These are phyloP conservation scores for Temnothorax longispinosus DNA, from an alignment of 1,140 invertebrate genomes.

Conservation along the genomic window DNA sequence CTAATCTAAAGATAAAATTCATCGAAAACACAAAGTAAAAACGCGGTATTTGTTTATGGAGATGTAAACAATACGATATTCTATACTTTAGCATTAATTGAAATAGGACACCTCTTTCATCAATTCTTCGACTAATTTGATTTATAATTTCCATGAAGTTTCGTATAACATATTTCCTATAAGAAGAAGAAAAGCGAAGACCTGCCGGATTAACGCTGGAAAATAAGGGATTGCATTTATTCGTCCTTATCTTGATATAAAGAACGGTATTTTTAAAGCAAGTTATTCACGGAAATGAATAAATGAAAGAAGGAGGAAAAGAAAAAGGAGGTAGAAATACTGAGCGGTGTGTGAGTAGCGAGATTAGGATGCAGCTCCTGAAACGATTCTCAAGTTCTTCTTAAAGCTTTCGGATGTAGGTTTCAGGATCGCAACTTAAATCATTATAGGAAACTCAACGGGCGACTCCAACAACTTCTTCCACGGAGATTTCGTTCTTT, in stretches of 20 bases:
- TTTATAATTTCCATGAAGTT: not conserved
- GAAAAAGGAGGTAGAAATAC: not conserved
- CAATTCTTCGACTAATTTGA: not conserved
- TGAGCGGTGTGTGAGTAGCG: not conserved
- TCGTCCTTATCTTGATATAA: not conserved
- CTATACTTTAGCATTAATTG: not conserved
- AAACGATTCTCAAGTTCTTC: slow-evolving; percentile 23
- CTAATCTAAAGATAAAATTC: not conserved
- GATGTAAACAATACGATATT: not conserved
- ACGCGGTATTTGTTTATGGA: not conserved
- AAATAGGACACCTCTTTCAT: not conserved
- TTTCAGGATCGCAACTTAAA: slow-evolving; percentile 34
- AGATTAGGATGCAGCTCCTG: slow-evolving; percentile 25
- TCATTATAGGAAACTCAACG: not conserved
- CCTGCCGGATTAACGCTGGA: not conserved
- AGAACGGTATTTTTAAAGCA: not conserved
- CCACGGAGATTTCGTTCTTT: not conserved
- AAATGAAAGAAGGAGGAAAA: not conserved
- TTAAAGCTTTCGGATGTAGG: slow-evolving; percentile 11
- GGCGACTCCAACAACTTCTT: not conserved
- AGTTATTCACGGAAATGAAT: slow-evolving; percentile 11
- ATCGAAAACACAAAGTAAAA: not conserved
- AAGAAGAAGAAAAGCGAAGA: not conserved
- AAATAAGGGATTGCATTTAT: slow-evolving; percentile 14
- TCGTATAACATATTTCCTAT: not conserved